phyloP scores from a whole-genome alignment of 2,113 vertebrate genomes.

The Chlorodrepanis virens region DNA sequence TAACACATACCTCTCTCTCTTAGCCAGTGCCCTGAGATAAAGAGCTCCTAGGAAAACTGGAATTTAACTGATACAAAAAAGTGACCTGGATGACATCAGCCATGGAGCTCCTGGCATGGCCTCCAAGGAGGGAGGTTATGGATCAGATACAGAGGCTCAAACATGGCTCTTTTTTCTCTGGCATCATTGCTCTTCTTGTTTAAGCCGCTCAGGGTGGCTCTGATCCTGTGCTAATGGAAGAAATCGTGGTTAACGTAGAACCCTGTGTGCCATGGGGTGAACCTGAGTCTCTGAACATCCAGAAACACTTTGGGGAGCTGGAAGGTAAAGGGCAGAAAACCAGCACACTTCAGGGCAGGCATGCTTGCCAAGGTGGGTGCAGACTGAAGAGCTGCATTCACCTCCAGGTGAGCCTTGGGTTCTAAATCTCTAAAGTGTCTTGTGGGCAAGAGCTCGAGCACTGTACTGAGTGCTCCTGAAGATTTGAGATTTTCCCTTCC shows the following conservation, averaged over 20 bases:
- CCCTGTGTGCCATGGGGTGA: accelerated
- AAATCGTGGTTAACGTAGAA: accelerated
- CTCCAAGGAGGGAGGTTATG: neutral
- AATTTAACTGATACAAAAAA: neutral
- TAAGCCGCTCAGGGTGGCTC: neutral
- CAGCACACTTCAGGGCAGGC: neutral
- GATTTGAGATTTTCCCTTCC: neutral
- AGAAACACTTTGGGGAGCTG: neutral
- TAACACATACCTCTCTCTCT: accelerated
- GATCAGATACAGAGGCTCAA: no score
- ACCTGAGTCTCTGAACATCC: neutral
- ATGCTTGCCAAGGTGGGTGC: accelerated
- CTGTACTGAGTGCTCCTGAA: accelerated
- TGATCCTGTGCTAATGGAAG: neutral
- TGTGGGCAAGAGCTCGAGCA: neutral
- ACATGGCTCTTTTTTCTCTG: neutral
- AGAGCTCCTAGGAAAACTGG: neutral
- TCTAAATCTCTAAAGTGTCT: neutral
- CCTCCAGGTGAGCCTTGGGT: accelerated
- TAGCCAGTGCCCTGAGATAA: neutral
- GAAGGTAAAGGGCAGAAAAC: neutral
- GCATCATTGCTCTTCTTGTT: neutral
- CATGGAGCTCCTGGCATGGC: neutral
- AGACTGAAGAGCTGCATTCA: accelerated
- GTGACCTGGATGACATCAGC: neutral